Conservation (phyloP, 2,113 vertebrate genomes). For the Poecile atricapillus region DNA sequence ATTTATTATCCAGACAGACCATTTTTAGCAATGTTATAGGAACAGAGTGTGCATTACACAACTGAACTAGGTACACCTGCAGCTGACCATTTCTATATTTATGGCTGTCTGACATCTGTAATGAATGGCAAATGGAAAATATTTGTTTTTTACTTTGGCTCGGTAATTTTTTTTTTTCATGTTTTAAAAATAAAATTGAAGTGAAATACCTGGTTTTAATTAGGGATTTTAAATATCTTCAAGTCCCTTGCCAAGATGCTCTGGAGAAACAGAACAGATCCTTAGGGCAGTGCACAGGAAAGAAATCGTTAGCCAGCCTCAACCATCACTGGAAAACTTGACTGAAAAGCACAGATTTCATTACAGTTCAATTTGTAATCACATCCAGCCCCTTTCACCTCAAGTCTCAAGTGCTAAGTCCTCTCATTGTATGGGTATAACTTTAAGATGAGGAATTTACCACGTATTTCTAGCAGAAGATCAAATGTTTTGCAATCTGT, state of each 20-base stretch:
- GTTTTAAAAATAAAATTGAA: constrained; percentile 62
- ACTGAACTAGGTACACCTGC: constrained; percentile 50
- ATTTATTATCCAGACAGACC: constrained; percentile 54
- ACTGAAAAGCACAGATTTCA: constrained; percentile 35
- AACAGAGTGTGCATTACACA: constrained; percentile 37
- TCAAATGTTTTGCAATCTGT: background rate
- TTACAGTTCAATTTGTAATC: constrained; percentile 48
- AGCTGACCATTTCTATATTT: constrained; percentile 59
- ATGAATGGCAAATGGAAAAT: constrained; percentile 58
- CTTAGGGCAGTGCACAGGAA: constrained; percentile 46
- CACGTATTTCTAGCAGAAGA: background rate
- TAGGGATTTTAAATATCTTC: constrained; percentile 54
- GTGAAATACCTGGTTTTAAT: constrained; percentile 58
- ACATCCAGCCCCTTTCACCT: constrained; percentile 26
- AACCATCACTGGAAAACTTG: constrained; percentile 54
- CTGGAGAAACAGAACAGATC: constrained; percentile 32
- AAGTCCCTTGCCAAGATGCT: constrained; percentile 12
- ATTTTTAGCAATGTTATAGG: constrained; percentile 54
- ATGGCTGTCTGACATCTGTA: constrained; percentile 53
- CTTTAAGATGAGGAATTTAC: background rate
- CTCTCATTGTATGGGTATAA: background rate
- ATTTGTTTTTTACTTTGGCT: constrained; percentile 25
- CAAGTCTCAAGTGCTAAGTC: background rate
- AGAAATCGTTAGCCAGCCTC: constrained; percentile 27
- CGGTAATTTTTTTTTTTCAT: constrained; percentile 4